These are phyloP conservation scores for Coregonus sp. DNA, from an alignment of 2,797 vertebrate genomes.

Conservation along the genomic window DNA sequence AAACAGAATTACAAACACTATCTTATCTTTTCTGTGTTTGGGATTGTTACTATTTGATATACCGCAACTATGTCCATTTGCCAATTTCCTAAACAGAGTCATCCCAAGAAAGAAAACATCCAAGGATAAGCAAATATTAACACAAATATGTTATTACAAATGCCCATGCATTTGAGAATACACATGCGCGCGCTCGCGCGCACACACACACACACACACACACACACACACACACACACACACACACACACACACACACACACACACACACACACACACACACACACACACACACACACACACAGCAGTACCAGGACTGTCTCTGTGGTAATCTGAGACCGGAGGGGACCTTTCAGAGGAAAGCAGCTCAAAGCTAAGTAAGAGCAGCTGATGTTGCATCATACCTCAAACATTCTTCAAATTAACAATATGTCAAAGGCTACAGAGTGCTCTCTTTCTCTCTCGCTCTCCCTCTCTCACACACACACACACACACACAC, in stretches of 20 bases:
- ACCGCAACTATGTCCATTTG: not conserved
- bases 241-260: not conserved
- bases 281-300: not conserved
- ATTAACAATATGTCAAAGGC: slow-evolving; percentile 88
- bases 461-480: not conserved
- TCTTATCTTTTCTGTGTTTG: not conserved
- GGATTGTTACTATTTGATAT: not conserved
- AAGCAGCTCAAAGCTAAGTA: slow-evolving; percentile 85
- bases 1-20: not conserved
- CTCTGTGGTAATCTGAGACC: slow-evolving; percentile 81
- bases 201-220: not conserved
- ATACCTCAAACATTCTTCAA: slow-evolving; percentile 90
- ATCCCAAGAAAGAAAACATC: slow-evolving; percentile 3
- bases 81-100: not conserved
- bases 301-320: slow-evolving; percentile 49
- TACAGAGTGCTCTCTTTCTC: slow-evolving; percentile 52
- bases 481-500: slow-evolving; percentile 10
- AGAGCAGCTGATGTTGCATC: slow-evolving; percentile 90
- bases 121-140: not conserved
- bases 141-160: not conserved
- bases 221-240: not conserved
- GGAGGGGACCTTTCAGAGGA: slow-evolving; percentile 84
- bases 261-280: not conserved
- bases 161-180: too few species aligned
- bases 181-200: too few species aligned